Base-by-base conservation (phyloP, 1,140 invertebrate genomes). In the Macrobrachium nipponense region DNA sequence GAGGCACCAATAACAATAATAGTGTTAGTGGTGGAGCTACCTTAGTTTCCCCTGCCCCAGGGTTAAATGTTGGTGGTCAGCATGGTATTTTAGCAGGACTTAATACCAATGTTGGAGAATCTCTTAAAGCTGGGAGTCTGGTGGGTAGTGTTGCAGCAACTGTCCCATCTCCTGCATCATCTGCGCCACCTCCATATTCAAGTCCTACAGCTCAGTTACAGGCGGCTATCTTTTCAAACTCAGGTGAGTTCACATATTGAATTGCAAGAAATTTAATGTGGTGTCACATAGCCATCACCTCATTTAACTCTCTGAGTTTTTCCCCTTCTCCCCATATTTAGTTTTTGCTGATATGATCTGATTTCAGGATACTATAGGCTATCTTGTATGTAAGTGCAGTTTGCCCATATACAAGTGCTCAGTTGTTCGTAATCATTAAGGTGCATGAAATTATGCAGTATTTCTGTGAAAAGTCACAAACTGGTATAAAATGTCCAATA, bases 101-200 rank as follows among this genome's bases (percentile, higher is more conserved):
- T 61, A 83, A 84, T 77, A 85, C 85, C 61, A 87, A 85, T 82
- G 86, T 87, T 72, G 86, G 86, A 15, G 88, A 87, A 44, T 76
- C 76, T 68, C 75, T 89, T 43, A 89, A 89, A 66, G 68, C 88
- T 76, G 87, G 86, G 18, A 60, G 70, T 20, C 79, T 87, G 23
- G 84, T 86, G 15, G 85, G 85, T 18, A 66, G 70, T 76, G 85
- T 87, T 36, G 85, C 83, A 18, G 83, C 77, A 23, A 84, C 72
- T 58, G 20, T 76, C 62, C 51, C 77, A 70, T 80, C 83, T 18
- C 83, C 77, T 20, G 75, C 83, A 60, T 87, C 84, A 43, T 88
- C 87, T 17, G 75, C 82, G 51, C 80, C 82, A 12, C 60, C 81
- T 20, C 83, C 83, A 11, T 87, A 77, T 59, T 87, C 85, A n/a